Percentiles rank a stretch among this genome's conserved stretches.
These are phyloP conservation scores for Sipunculus nudus DNA, from an alignment of 2,888 invertebrate genomes.

Conservation along the genomic window DNA sequence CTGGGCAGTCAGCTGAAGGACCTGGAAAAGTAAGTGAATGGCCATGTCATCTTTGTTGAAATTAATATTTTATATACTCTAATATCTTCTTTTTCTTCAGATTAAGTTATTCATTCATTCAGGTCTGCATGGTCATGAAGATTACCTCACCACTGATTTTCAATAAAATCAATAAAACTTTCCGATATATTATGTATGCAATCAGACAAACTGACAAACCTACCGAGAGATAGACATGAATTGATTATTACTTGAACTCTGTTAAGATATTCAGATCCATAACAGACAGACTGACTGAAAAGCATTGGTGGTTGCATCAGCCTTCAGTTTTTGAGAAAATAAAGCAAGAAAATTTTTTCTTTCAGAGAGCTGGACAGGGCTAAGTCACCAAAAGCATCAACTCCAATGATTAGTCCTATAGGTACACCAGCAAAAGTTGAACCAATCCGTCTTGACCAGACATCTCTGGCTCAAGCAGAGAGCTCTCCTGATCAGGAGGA, in stretches of 20 bases:
- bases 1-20: constrained; percentile 41
- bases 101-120: no score
- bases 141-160: no score
- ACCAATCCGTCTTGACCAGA: not conserved
- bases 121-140: no score
- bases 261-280: no score
- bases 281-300: no score
- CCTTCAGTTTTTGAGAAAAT: not conserved
- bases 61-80: not conserved
- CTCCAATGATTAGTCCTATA: constrained; percentile 8
- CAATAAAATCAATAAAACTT: no score
- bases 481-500: not conserved
- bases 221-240: no score
- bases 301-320: no score
- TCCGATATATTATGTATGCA: no score
- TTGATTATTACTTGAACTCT: no score
- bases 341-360: not conserved
- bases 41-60: not conserved
- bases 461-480: not conserved
- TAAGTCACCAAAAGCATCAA: not conserved
- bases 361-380: not conserved
- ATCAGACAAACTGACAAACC: no score
- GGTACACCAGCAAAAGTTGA: constrained; percentile 1
- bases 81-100: constrained; percentile 32
- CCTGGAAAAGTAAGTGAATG: constrained; percentile 40